Conservation (phyloP, 2,113 vertebrate genomes). For the Stegastes partitus region DNA sequence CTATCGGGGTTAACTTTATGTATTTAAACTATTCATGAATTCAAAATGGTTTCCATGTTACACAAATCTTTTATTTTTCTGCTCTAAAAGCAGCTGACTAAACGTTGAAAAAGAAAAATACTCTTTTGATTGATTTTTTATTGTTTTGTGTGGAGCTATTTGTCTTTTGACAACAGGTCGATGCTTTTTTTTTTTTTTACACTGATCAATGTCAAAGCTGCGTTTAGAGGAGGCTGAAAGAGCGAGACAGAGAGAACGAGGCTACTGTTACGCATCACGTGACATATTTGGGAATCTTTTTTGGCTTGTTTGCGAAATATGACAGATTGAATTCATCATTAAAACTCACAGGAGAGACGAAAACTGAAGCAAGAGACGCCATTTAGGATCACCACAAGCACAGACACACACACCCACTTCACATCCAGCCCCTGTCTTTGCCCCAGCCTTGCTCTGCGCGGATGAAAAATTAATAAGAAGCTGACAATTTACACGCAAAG, state of each 20-base stretch:
- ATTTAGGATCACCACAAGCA: slow-evolving; percentile 28
- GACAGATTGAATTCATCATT: slow-evolving; percentile 30
- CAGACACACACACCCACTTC: slow-evolving; percentile 33
- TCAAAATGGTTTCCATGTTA: not conserved
- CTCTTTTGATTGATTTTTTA: no score
- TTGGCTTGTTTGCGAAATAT: slow-evolving; percentile 33
- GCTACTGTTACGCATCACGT: slow-evolving; percentile 6
- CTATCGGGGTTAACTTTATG: not conserved
- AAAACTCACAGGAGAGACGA: slow-evolving; percentile 24
- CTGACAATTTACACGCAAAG: slow-evolving; percentile 44
- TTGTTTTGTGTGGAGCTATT: not conserved
- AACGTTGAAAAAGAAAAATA: not conserved
- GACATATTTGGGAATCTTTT: slow-evolving; percentile 22
- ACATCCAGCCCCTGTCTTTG: slow-evolving; percentile 17
- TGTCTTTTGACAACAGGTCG: not conserved
- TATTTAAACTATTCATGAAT: slow-evolving; percentile 4
- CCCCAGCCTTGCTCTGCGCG: slow-evolving; percentile 6
- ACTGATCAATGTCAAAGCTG: not conserved
- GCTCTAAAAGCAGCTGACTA: not conserved
- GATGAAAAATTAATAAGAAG: slow-evolving; percentile 48
- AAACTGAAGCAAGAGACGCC: slow-evolving; percentile 35
- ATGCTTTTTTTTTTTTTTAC: not conserved
- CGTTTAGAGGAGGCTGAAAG: slow-evolving; percentile 2
- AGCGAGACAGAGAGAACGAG: slow-evolving; percentile 9
- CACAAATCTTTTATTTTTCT: not conserved